These are phyloP conservation scores for Drosophila pseudoananassae DNA, from an alignment of 1,140 invertebrate genomes.

Conservation along the genomic window DNA sequence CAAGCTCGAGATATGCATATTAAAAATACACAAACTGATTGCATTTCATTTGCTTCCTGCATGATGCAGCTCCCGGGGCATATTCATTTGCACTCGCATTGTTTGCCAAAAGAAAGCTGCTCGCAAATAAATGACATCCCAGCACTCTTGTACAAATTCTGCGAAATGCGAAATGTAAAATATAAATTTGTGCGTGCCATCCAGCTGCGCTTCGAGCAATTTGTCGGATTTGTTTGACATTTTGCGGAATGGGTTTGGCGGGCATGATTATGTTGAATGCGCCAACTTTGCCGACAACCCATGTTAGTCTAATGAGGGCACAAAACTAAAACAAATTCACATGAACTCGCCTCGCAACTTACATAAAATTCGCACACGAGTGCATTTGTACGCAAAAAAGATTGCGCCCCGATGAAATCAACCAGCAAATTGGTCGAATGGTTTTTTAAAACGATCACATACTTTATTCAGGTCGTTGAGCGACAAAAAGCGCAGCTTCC, in stretches of 20 bases:
- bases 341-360: background rate
- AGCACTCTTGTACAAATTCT: constrained; percentile 32
- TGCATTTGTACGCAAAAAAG: constrained; percentile 16
- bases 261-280: constrained; percentile 30
- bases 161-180: constrained; percentile 48
- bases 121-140: constrained; percentile 57
- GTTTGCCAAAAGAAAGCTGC: constrained; percentile 54
- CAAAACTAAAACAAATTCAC: constrained; percentile 1
- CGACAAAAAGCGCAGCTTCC: constrained; percentile 3
- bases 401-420: constrained; percentile 38
- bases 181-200: constrained; percentile 59
- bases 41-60: constrained; percentile 50
- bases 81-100: constrained; percentile 53
- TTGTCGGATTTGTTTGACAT: constrained; percentile 75
- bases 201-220: constrained; percentile 54
- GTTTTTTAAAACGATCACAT: constrained; percentile 29
- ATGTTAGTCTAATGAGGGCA: constrained; percentile 41
- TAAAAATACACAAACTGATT: constrained; percentile 55
- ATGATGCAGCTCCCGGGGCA: constrained; percentile 16
- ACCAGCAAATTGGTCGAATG: constrained; percentile 43
- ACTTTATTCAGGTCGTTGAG: constrained; percentile 8
- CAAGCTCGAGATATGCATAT: constrained; percentile 44
- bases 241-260: constrained; percentile 19
- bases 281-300: constrained; percentile 25
- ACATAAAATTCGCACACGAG: background rate